Evolutionary conservation across 2,797 vertebrate species (phyloP).

Genomic region (Dallia pectoralis): DNA sequence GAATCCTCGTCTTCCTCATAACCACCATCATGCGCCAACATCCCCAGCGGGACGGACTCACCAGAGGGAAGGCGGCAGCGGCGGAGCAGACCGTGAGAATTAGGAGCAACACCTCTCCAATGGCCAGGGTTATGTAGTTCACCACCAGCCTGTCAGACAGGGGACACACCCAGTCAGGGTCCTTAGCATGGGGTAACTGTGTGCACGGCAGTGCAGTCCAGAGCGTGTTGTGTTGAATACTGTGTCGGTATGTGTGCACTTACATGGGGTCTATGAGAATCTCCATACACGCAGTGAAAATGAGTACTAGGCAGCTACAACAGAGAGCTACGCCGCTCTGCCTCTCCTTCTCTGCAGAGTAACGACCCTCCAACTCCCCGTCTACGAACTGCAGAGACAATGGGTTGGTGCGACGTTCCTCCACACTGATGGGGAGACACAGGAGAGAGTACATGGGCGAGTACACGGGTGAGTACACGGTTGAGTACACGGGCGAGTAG

Average conservation of each 20-base stretch:
- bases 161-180: conserved; percentile 2
- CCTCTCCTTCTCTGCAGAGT: conserved; percentile 91
- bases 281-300: conserved; percentile 86
- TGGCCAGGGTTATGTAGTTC: conserved; percentile 88
- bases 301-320: conserved; percentile 86
- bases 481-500: background rate
- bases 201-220: conserved; percentile 2
- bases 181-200: background rate
- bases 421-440: conserved; percentile 69
- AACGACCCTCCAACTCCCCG: conserved; percentile 82
- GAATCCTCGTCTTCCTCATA: background rate
- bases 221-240: background rate
- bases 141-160: conserved; percentile 77
- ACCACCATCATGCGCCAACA: conserved; percentile 4
- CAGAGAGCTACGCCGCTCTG: conserved; percentile 88
- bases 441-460: background rate
- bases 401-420: conserved; percentile 79
- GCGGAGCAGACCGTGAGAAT: conserved; percentile 87
- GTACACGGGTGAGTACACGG: background rate
- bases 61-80: conserved; percentile 90
- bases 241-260: conserved; percentile 33
- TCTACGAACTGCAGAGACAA: conserved; percentile 85
- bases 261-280: conserved; percentile 88
- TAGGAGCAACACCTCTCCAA: conserved; percentile 86
- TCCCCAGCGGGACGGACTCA: conserved; percentile 39